Evolutionary conservation across 1,140 invertebrate genomes (phyloP), one percentile per base, ranked within the genome.

Genomic region (Babylonia areolata): DNA sequence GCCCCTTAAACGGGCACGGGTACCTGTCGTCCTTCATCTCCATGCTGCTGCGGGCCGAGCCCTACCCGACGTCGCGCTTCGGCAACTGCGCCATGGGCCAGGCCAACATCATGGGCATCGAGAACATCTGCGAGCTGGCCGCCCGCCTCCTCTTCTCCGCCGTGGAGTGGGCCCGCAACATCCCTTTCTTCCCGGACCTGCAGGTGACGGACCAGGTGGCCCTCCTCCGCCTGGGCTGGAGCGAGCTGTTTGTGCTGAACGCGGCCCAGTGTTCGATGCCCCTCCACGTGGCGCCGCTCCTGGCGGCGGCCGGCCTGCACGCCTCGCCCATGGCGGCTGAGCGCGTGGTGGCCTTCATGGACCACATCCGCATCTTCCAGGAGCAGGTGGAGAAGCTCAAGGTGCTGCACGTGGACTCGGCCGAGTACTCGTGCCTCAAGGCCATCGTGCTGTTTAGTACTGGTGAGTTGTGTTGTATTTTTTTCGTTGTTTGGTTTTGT

Each of bases 371-470:
- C 93, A 99, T 99, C 96, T 99, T 99, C 96, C 96, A 97, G 93
- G 98, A 99, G 95, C 98, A 99, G 95, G 98, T 99, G 94, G 99
- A 99, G 95, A 99, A 99, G 95, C 96, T 99, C 92, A 99, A 99
- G 95, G 97, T 97, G 33, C 96, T 99, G 78, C 98, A 99, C 94
- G 98, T 99, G 81, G 99, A 99, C 95, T 98, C 98, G 9, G 98
- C 98, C 78, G 99, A 99, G 95, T 99, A 99, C 95, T 98, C 97
- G 95, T 99, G 98, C 95, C 96, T 99, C 93, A 99, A 99, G 95
- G 98, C 98, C 87, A 51, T 99, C 95, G 98, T 99, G 91, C 97
- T 99, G 93, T 99, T 99, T 96, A 99, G 98, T 91, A 98, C 98
- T 96, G 99, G 99, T 99, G 96, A 97, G 97, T 96, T 35, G n/a